A percentile compares a stretch with the other conserved stretches of the same genome.
Evolutionary conservation across 2,797 vertebrate species (phyloP).

Genomic region (Chaunax sp.): DNA sequence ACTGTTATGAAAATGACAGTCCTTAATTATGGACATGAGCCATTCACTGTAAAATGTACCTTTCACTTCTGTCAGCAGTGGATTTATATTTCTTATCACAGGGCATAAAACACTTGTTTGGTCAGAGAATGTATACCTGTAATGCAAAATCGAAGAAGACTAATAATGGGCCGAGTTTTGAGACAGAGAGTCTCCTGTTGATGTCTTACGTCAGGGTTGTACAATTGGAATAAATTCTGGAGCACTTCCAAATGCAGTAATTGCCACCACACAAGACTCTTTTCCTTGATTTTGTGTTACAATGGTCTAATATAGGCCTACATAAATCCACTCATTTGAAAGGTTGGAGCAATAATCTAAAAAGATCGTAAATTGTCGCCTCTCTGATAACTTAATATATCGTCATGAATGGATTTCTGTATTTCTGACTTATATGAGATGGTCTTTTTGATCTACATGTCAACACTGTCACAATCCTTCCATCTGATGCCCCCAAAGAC

Average conservation of each 20-base stretch:
- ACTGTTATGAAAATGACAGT: conserved; percentile 48
- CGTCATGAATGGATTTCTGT: neutral
- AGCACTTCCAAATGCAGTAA: conserved; percentile 15
- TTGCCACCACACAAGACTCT: conserved; percentile 4
- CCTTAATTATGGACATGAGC: conserved; percentile 46
- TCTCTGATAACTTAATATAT: conserved; percentile 9
- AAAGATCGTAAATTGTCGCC: neutral
- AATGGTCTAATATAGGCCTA: too few relatives aligned
- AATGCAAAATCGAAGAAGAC: conserved; percentile 17
- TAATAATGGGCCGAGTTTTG: conserved; percentile 20
- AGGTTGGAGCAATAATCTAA: neutral
- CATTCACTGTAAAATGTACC: conserved; percentile 40
- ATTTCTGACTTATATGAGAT: neutral
- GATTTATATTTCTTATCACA: conserved; percentile 31
- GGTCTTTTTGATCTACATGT: conserved; percentile 7
- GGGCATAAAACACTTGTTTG: conserved; percentile 14
- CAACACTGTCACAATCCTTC: neutral
- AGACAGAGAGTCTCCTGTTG: conserved; percentile 17
- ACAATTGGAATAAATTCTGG: conserved; percentile 17
- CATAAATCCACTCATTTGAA: conserved; percentile 7
- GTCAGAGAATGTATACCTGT: conserved; percentile 26
- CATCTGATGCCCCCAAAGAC: conserved; percentile 40
- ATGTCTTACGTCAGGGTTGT: conserved; percentile 12
- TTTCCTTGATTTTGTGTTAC: neutral
- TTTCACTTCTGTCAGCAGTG: conserved; percentile 1